Base-by-base conservation (phyloP, 1,140 invertebrate genomes). In the Drosophila teissieri region DNA sequence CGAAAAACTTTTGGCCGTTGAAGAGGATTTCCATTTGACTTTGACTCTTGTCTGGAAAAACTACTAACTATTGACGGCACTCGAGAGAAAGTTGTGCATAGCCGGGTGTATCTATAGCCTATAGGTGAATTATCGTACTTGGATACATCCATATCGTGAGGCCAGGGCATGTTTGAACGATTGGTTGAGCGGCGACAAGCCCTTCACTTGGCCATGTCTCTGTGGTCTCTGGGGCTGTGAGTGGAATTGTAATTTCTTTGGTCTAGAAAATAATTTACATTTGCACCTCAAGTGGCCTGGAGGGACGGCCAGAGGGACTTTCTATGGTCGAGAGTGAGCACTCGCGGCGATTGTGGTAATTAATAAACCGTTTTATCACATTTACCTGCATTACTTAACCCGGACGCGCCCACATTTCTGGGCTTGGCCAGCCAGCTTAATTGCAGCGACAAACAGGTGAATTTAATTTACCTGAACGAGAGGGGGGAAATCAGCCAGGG, bases 331-430 rank as follows among this genome's bases (percentile, higher is more conserved):
- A 67, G 53, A 54, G 68, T 57, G 56, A 36, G 51, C 69, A 74
- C 73, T 51, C 46, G 48, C 45, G 45, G 12, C 39, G 49, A 77
- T 54, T 56, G 42, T 34, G 40, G 61, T 70, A 77, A 84, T 85
- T 80, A 85, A 85, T 85, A 85, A 85, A 78, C 73, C 45, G 58
- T 73, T 70, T 84, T 84, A 84, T 67, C 76, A 49, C 70, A 63
- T 70, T 75, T 57, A 54, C 42, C 77, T 46, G 62, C 69, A 69
- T 54, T 60, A 74, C 74, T 80, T 75, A 68, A 52, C 31, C 80
- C 63, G 19, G 40, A 44, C 48, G 58, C 34, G 37, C 46, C 74
- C 62, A 64, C 61, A 37, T 58, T 56, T 42, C 67, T 12, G 73
- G 63, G 45, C 78, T 74, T 75, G 70, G 78, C 40, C 63, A 49